Base-by-base conservation (phyloP, 2,113 vertebrate species). In the Mesocricetus auratus region DNA sequence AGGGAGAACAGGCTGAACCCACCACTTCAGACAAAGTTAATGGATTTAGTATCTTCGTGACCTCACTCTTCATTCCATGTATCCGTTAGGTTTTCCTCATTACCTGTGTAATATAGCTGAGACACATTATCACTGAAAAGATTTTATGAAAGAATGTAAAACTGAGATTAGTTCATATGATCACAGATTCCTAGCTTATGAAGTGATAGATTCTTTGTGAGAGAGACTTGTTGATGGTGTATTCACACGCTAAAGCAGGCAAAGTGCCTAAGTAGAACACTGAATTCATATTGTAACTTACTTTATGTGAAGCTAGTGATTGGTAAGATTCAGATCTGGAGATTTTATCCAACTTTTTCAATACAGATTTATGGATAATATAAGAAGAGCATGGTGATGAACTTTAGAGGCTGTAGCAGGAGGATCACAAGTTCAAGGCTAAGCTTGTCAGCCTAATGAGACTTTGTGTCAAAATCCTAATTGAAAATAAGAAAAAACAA, bases 151-250 rank as follows among this genome's bases (percentile, higher is more conserved):
- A 85, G n/a, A 96, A 26, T 92, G 17, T 92, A 90, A 85, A 92
- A 53, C 58, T 83, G 26, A 92, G 79, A 77, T 94, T 85, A 81
- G 79, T 69, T 92, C 69, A 83, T 50, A 39, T 90, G 31, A 81
- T 94, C 73, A 89, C 74, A 83, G 36, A 83, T 91, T 90, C 62
- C 94, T 36, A 96, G 0, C 58, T 95, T 95, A 1, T 92, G 24
- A 89, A 85, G 66, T 96, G 90, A 85, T 95, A 7, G 77, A 36
- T 93, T 74, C 36, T 93, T 93, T 89, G 71, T 94, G 50, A 94
- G 69, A 94, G 78, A 90, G 74, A 94, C 90, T 39, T 86, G 1
- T 90, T 94, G 15, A 64, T 93, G 89, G 73, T 45, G 45, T 36
- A 77, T 60, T 47, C 60, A 71, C 7, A 47, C 13, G 50, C 12